Evolutionary conservation across 2,888 invertebrate genomes (phyloP).

Genomic region (Serrognathus titanus): DNA sequence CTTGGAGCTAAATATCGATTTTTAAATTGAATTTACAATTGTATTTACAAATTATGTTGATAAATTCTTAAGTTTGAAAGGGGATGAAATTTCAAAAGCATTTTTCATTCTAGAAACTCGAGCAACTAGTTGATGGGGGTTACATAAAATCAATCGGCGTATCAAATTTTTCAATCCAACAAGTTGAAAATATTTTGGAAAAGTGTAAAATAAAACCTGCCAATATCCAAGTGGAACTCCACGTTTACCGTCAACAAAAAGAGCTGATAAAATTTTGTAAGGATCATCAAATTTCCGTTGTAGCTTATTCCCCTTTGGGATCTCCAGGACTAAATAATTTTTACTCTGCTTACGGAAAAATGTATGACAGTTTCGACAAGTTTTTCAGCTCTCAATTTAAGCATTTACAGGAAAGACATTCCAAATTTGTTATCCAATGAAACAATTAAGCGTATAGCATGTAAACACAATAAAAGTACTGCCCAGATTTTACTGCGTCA

Average conservation of each 20-base stretch:
- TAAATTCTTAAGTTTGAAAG: no score
- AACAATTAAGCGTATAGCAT: constrained; percentile 45
- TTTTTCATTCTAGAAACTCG: background rate
- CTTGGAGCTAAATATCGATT: no score
- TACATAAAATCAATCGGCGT: background rate
- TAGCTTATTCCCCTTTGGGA: constrained; percentile 1
- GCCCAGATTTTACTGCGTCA: constrained; percentile 74
- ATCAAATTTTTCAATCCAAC: background rate
- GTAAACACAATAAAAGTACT: constrained; percentile 62
- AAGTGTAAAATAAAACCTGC: background rate
- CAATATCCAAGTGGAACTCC: background rate
- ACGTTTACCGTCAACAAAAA: constrained; percentile 2
- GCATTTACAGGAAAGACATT: constrained; percentile 50
- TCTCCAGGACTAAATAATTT: constrained; percentile 59
- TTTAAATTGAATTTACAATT: no score
- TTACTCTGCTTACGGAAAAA: constrained; percentile 50
- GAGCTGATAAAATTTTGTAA: constrained; percentile 3
- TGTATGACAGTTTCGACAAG: constrained; percentile 38
- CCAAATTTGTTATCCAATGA: constrained; percentile 66
- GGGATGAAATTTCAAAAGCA: no score
- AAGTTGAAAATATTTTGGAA: background rate
- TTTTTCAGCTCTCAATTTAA: background rate
- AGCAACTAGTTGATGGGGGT: background rate
- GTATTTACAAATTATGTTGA: no score
- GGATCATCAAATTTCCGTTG: background rate